Base-by-base conservation (phyloP, 2,888 invertebrate genomes). In the Drosophila meridiana region DNA sequence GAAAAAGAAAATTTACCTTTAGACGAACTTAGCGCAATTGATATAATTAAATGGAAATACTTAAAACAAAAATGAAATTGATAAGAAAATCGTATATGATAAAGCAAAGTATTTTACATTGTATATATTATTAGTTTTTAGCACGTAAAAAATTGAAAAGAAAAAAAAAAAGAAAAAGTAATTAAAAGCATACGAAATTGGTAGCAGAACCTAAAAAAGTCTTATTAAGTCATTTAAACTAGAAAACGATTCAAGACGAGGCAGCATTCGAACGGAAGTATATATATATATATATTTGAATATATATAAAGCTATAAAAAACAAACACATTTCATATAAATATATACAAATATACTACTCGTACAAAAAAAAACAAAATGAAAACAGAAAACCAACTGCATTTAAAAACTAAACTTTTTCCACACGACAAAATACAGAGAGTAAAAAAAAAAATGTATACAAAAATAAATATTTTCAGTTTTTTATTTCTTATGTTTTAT, bases 21-120 rank as follows among this genome's bases (percentile, higher is more conserved):
- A 92, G 92, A 91, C 83, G 91, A 92, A 93, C 93, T 91, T 93
- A 93, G 93, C 92, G 93, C 93, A 93, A 93, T 93, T 93, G 92
- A 91, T 90, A 74, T 89, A 82, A 87, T 89, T 89, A 92, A 86
- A 82, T 81, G 78, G 69, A 78, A 80, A 82, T 74, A 80, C 78
- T 69, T 61, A 67, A 68, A 68, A 47, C 67, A 67, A 65, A 71
- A 57, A 59, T 30, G 60, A 65, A 69, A 57, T 55, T 55, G 20
- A 52, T 52, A 53, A 36, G 53, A 75, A 70, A 57, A 73, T 56
- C 75, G 62, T 60, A 74, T 73, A 71, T 73, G 50, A 52, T 69
- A 75, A 73, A 60, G 71, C 80, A 80, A 75, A 62, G 68, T 79
- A 90, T 89, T 90, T 87, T 89, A 83, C 80, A 87, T 90, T 92